Conservation (phyloP, 2,888 invertebrate species). For the Apoda limacodes region DNA sequence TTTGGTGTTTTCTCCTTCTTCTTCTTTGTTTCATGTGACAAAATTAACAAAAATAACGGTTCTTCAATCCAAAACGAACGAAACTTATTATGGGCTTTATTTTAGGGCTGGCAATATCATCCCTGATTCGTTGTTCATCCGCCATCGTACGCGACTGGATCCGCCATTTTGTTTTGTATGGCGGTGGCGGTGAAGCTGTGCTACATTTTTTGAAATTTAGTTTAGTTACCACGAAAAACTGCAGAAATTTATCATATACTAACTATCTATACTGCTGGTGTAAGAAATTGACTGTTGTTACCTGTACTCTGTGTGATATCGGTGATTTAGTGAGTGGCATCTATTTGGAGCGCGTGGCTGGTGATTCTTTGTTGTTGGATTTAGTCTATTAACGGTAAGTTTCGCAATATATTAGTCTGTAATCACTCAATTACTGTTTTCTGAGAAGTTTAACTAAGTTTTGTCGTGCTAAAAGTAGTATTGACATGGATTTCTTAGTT, state of each 20-base stretch:
- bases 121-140: too few relatives aligned
- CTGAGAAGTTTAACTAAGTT: constrained; percentile 12
- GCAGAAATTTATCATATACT: constrained; percentile 48
- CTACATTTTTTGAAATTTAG: constrained; percentile 52
- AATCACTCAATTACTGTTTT: constrained; percentile 23
- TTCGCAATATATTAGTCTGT: constrained; percentile 17
- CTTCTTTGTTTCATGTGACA: too few relatives aligned
- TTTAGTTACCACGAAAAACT: constrained; percentile 55
- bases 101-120: too few relatives aligned
- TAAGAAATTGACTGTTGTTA: constrained; percentile 40
- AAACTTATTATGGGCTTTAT: too few relatives aligned
- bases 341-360: constrained; percentile 69
- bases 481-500: constrained; percentile 28
- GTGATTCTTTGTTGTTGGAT: constrained; percentile 68
- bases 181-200: constrained; percentile 66
- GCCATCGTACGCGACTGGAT: too few relatives aligned
- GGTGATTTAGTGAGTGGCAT: constrained; percentile 66
- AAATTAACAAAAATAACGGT: too few relatives aligned
- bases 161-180: constrained; percentile 72
- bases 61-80: too few relatives aligned
- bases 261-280: constrained; percentile 42
- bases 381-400: constrained; percentile 62
- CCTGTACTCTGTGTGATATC: constrained; percentile 52
- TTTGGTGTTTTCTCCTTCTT: too few relatives aligned
- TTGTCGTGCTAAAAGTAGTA: constrained; percentile 4